Evolutionary conservation across 2,113 vertebrate genomes (phyloP).

Genomic region (Megaptera novaeangliae): DNA sequence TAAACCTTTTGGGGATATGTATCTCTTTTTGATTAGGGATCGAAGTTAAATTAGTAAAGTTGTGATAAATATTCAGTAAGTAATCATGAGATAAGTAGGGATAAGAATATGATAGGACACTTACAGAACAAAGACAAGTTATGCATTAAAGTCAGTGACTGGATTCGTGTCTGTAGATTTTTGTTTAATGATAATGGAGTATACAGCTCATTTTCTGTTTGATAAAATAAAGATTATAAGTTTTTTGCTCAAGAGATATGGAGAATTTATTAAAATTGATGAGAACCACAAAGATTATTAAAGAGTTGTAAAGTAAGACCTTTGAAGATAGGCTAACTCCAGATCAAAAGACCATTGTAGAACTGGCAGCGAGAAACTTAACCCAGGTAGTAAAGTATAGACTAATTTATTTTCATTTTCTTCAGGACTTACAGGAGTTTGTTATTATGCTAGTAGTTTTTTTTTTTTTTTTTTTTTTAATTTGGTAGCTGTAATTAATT

Average conservation of each 20-base stretch:
- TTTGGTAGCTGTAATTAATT: neutral
- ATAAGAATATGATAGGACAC: neutral
- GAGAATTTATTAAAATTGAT: constrained; percentile 1
- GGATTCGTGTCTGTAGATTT: neutral
- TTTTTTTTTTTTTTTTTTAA: neutral
- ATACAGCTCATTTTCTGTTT: neutral
- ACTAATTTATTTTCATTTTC: constrained; percentile 14
- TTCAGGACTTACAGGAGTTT: neutral
- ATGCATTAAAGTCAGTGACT: neutral
- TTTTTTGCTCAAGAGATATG: constrained; percentile 6
- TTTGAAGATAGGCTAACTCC: neutral
- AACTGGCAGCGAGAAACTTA: neutral
- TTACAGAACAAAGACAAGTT: neutral
- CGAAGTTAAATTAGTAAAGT: constrained; percentile 3
- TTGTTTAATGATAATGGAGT: neutral
- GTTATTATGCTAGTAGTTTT: neutral
- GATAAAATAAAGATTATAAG: neutral
- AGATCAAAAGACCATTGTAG: neutral
- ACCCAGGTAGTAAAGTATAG: neutral
- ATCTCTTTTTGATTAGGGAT: neutral
- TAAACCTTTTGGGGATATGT: neutral
- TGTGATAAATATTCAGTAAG: neutral
- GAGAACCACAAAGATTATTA: neutral
- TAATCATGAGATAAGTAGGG: neutral
- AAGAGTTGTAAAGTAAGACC: neutral